Evolutionary conservation across 2,113 vertebrate species (phyloP), one percentile per base, ranked within the genome.

Genomic region (Anser cygnoides): DNA sequence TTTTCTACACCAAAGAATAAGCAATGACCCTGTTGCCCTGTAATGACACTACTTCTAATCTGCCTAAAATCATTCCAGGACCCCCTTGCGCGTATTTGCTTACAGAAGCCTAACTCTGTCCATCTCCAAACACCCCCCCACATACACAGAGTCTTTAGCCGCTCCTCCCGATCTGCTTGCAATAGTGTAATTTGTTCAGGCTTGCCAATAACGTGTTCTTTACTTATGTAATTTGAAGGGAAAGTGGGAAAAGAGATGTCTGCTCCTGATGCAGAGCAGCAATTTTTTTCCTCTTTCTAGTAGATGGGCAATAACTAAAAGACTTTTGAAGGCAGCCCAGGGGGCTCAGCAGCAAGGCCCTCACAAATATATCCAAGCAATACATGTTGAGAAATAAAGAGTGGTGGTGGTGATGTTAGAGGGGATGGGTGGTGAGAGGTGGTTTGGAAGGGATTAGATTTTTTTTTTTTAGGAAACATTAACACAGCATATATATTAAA

Each of bases 191-290:
- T 68, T 68, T 0, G 2, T 75, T 77, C 59, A 58, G 25, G 31
- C 22, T 70, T 73, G 71, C 89, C 80, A 96, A 88, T 67, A 97
- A 82, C 43, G 49, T 66, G 31, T 50, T 84, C 50, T 96, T 94
- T 94, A 90, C 84, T 94, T 97, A 84, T 37, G 25, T 54, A 88
- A 90, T 94, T 97, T 95, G 89, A 93, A 96, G 35, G 50, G 35
- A 83, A 59, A 58, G 7, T 75, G 46, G 23, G 33, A 70, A 70
- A 70, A 68, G 85, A 72, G 21, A 20, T 83, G 39, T 41, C 12
- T 93, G 73, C 66, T 96, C 41, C 61, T 75, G 74, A 89, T 59
- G 28, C 41, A 96, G 79, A 96, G 71, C 76, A 86, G 57, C 23
- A 78, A 70, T 95, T 90, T 67, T 70, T 6, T 26, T 3, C 44